These are phyloP conservation scores for Lagocephalus sceleratus DNA, from an alignment of 2,797 vertebrate species.

Conservation along the genomic window DNA sequence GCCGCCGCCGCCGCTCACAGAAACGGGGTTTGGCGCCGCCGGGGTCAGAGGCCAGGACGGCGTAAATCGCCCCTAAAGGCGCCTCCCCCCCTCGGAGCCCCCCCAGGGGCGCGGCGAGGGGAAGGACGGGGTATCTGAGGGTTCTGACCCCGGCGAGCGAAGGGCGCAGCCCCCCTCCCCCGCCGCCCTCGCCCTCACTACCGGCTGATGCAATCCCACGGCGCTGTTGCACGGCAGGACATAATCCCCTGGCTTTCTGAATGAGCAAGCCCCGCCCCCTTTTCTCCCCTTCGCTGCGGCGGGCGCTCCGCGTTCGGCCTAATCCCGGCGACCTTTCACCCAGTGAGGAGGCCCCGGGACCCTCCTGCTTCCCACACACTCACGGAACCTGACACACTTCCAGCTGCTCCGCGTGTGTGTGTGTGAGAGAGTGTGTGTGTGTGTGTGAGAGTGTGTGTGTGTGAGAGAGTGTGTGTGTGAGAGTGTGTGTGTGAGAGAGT, in stretches of 20 bases:
- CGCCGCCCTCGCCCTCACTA: slow-evolving; percentile 17
- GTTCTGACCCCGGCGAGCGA: no score
- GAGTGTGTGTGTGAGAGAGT: no score
- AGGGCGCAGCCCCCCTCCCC: no score
- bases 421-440: no score
- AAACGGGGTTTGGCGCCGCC: slow-evolving; percentile 20
- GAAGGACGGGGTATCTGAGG: no score
- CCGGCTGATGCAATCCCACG: slow-evolving; percentile 75
- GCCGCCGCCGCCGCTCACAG: slow-evolving; percentile 11
- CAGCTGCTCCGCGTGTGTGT: no score
- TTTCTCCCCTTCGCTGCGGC: slow-evolving; percentile 13
- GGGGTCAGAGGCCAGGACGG: neutral
- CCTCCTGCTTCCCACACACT: slow-evolving; percentile 2
- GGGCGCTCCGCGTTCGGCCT: slow-evolving; percentile 49
- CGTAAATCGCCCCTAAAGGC: no score
- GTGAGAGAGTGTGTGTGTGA: neutral
- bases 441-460: neutral
- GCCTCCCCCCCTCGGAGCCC: no score
- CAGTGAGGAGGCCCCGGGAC: slow-evolving; percentile 36
- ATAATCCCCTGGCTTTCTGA: slow-evolving; percentile 52
- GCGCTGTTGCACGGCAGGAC: slow-evolving; percentile 54
- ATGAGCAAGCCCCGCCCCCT: slow-evolving; percentile 28
- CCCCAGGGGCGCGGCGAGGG: slow-evolving; percentile 11
- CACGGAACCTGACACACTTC: slow-evolving; percentile 50
- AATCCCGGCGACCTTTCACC: slow-evolving; percentile 68